Base-by-base conservation (phyloP, 2,113 vertebrate species). In the Actenoides lindsayi region DNA sequence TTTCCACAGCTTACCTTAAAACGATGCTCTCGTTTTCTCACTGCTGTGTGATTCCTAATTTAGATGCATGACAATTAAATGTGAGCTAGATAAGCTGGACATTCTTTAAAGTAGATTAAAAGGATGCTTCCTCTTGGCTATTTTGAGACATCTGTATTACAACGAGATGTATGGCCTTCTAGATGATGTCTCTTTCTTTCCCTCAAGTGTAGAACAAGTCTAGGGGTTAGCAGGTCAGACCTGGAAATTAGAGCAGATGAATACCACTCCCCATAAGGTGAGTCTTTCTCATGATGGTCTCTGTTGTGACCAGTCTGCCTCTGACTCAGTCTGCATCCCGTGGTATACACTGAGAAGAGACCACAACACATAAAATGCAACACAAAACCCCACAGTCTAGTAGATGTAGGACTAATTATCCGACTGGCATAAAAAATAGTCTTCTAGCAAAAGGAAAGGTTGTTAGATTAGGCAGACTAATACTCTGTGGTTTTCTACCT, bases 21-120 rank as follows among this genome's bases (percentile, higher is more conserved):
- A 56, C 41, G 10, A 23, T 27, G 6, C 42, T 83, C 25, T 92
- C n/a, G 12, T 74, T 90, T 95, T 81, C 51, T 94, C 37, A 18
- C 27, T 64, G 54, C 70, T 82, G 11, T 60, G 21, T 3, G 13
- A 64, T 82, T 95, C 75, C 73, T 82, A 23, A 71, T 92, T 91
- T 87, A 87, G 65, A 24, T 75, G 24, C n/a, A 35, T 92, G 74
- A 62, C 67, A 87, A 92, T 71, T 77, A 81, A 78, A 56, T 87
- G 64, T 71, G 53, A 82, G 35, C 64, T 89, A 56, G 64, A 25
- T 92, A 94, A 89, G 68, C 35, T 84, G 77, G 30, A 23, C 44
- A 60, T 79, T 54, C 74, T 87, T 73, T 89, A 31, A 90, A 90
- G 30, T 0, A 83, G 25, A 82, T 87, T 64, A 83, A 79, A 93